Base-by-base conservation (phyloP, 2,113 vertebrate species). In the Cygnus atratus region DNA sequence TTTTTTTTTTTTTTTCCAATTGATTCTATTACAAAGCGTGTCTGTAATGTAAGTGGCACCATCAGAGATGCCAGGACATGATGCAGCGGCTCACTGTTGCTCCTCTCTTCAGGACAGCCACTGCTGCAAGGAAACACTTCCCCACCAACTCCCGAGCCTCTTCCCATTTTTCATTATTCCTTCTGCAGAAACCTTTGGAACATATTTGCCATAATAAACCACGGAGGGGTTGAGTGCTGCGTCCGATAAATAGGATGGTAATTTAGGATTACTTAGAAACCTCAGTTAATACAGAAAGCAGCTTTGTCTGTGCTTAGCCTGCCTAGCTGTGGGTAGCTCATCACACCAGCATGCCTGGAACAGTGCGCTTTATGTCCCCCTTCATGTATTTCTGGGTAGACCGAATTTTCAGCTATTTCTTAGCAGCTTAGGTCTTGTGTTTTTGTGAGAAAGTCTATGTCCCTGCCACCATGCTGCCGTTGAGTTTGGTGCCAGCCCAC, bases 301-400 rank as follows among this genome's bases (percentile, higher is more conserved):
- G 33, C 71, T 87, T 85, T 61, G 65, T 71, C 55, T 84, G 82
- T 92, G 78, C 63, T 94, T 95, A 87, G 84, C 55, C 46, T 35
- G 50, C 72, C 71, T 93, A 39, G 43, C 80, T 3, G 0, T 4
- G 2, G 24, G 37, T 37, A 82, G 13, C 66, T 67, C 16, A 3
- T 92, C 90, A 61, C 19, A 62, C 31, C 43, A 39, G 3, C 31
- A 19, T 76, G 44, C 85, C 92, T 83, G 37, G 86, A 79, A 7
- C 50, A 93, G 35, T 17, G 10, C 41, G n/a, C 89, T 89, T 68
- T 3, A 1, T 4, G 25, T 76, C 71, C 76, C 76, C 62, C 48
- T 94, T 75, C 54, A 29, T 0, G 1, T 15, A 18, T 87, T 39
- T 86, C 61, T 73, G 35, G 43, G 44, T 79, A 55, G 43, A 54